Evolutionary conservation across 2,888 invertebrate genomes (phyloP), one percentile per base, ranked within the genome.

Genomic region (Myopa testacea): DNA sequence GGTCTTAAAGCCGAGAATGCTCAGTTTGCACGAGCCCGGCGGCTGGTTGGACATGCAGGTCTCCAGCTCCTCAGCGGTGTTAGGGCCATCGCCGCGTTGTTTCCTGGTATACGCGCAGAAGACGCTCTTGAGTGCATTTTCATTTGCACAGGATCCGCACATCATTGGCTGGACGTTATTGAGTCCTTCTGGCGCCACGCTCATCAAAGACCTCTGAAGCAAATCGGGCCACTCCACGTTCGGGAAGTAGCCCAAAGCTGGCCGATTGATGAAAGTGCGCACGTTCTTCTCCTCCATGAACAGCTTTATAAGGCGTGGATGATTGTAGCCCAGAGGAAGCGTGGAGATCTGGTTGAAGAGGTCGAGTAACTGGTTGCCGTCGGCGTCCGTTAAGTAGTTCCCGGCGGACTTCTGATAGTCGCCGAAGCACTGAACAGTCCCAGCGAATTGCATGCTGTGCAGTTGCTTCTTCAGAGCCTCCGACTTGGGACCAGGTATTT

Each of bases 61-160:
- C 26, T 92, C 90, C 83, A 94, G 90, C 87, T 98, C 98, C 82
- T 94, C 94, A 16, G 91, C 90, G 0, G 93, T 92, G 83, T 95
- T 95, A 5, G 91, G 90, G 10, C 90, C 90, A 26, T 92, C 93
- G 3, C 95, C 94, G 60, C 97, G 92, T 86, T 93, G 90, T 81
- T 92, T 93, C 12, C 91, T 92, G 78, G 92, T 92, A 85, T 96
- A 95, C 90, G 94, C 92, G 84, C 97, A 94, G 86, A 97, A 97
- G 40, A 95, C 94, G 60, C 94, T 93, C 89, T 98, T 98, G 86
- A 93, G 95, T 0, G 98, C 96, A 88, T 98, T 98, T 90, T 98
- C 98, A 86, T 97, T 96, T 0, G 98, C 95, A 86, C 97, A 98
- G 0, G 97, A 95, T 1, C 96, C 97, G 84, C 97, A 97, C 93